Evolutionary conservation across 2,113 vertebrate species (phyloP).

Genomic region (Tautogolabrus adspersus): DNA sequence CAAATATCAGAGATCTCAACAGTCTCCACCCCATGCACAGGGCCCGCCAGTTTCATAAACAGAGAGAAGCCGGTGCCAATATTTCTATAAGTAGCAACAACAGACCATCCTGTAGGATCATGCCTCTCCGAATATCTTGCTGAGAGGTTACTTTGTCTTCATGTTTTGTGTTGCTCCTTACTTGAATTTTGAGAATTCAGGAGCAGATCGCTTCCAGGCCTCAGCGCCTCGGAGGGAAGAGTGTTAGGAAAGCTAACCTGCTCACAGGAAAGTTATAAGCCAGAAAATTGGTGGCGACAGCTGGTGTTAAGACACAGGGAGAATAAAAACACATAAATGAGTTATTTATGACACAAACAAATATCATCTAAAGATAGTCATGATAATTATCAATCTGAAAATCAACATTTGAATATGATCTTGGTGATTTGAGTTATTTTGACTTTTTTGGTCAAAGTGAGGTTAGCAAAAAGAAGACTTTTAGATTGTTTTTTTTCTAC

Average conservation of each 20-base stretch:
- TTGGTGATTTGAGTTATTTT: neutral
- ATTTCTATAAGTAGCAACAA: slow-evolving; percentile 69
- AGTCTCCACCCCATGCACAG: slow-evolving; percentile 59
- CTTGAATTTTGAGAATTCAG: slow-evolving; percentile 52
- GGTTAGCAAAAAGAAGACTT: no score
- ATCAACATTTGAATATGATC: neutral
- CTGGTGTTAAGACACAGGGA: slow-evolving; percentile 31
- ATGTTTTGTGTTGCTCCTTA: slow-evolving; percentile 62
- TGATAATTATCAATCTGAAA: neutral
- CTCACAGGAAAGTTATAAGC: slow-evolving; percentile 38
- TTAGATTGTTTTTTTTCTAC: no score
- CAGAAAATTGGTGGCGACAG: slow-evolving; percentile 36
- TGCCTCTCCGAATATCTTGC: slow-evolving; percentile 60
- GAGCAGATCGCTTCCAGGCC: slow-evolving; percentile 21
- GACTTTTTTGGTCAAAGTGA: no score
- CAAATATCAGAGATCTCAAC: slow-evolving; percentile 79
- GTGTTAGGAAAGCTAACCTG: slow-evolving; percentile 38
- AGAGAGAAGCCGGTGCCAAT: slow-evolving; percentile 62
- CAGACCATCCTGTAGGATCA: slow-evolving; percentile 63
- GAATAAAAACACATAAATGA: slow-evolving; percentile 11
- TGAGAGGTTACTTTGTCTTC: slow-evolving; percentile 64
- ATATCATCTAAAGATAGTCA: neutral
- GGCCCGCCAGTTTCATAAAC: slow-evolving; percentile 71
- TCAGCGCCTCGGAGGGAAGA: slow-evolving; percentile 19
- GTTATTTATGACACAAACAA: neutral